Percentiles rank a stretch among this genome's conserved stretches.
phyloP scores from a whole-genome alignment of 1,140 invertebrate species.

The Drosophila takahashii region DNA sequence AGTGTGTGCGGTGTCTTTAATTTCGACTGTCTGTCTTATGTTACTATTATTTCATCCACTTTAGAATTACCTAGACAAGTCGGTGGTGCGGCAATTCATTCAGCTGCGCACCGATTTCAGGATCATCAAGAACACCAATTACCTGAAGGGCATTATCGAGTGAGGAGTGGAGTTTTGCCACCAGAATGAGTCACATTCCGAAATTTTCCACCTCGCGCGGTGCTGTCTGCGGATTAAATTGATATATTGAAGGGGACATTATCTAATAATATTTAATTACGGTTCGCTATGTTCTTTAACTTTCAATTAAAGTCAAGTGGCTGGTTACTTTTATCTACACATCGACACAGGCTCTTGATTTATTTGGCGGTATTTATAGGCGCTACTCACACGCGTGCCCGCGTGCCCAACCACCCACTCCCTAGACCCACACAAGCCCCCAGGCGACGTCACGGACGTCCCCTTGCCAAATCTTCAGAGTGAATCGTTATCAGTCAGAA shows the following conservation, averaged over 20 bases:
- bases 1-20: conserved; percentile 59
- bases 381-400: conserved; percentile 23
- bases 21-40: conserved; percentile 2
- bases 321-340: conserved; percentile 61
- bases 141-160: conserved; percentile 80
- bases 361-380: conserved; percentile 18
- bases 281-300: conserved; percentile 40
- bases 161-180: conserved; percentile 25
- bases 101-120: conserved; percentile 93
- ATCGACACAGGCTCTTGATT: conserved; percentile 26
- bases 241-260: conserved; percentile 44
- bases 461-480: conserved; percentile 9
- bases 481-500: conserved; percentile 51
- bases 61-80: conserved; percentile 94
- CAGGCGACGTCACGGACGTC: conserved; percentile 25
- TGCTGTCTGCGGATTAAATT: conserved; percentile 40
- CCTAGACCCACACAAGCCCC: conserved; percentile 23
- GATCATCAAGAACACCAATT: conserved; percentile 79
- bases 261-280: conserved; percentile 58
- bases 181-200: conserved; percentile 70
- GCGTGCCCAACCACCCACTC: conserved; percentile 25
- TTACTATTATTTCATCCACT: conserved; percentile 55
- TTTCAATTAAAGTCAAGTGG: conserved; percentile 72
- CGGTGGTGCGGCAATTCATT: conserved; percentile 95
- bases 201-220: conserved; percentile 32